Conservation (phyloP, 2,113 vertebrate genomes). For the Chitala chitala region DNA sequence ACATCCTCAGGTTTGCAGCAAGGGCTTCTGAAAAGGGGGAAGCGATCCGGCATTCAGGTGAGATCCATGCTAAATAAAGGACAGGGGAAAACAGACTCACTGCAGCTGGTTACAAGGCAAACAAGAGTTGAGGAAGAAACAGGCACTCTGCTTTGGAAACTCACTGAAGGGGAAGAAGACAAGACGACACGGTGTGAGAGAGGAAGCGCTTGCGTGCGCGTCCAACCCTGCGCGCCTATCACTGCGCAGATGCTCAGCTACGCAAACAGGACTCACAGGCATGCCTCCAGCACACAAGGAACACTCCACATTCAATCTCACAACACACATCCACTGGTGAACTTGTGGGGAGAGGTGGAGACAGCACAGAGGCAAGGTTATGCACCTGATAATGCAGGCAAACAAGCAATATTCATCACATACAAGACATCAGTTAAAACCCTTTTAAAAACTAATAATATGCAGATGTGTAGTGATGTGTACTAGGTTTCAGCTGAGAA, state of each 20-base stretch:
- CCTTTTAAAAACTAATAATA: neutral
- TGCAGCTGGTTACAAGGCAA: constrained; percentile 29
- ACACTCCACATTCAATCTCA: neutral
- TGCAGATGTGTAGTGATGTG: neutral
- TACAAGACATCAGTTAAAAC: too few relatives aligned
- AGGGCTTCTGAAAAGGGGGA: constrained; percentile 18
- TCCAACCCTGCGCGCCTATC: too few relatives aligned
- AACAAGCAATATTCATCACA: neutral
- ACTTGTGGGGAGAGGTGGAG: neutral
- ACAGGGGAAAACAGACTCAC: constrained; percentile 25
- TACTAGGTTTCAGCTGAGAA: too few relatives aligned
- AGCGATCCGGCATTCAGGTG: constrained; percentile 22
- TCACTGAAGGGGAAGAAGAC: constrained; percentile 21
- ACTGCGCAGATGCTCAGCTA: neutral
- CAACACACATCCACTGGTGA: neutral
- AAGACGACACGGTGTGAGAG: constrained; percentile 25
- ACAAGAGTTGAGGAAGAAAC: constrained; percentile 27
- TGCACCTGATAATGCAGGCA: neutral
- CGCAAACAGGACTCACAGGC: neutral
- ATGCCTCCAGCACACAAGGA: neutral
- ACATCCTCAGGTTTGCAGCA: constrained; percentile 19
- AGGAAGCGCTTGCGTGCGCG: neutral
- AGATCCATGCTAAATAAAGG: constrained; percentile 26
- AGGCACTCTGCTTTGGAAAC: constrained; percentile 31
- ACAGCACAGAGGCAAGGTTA: neutral